phyloP scores from a whole-genome alignment of 2,797 vertebrate genomes.

The Melanogrammus aeglefinus region DNA sequence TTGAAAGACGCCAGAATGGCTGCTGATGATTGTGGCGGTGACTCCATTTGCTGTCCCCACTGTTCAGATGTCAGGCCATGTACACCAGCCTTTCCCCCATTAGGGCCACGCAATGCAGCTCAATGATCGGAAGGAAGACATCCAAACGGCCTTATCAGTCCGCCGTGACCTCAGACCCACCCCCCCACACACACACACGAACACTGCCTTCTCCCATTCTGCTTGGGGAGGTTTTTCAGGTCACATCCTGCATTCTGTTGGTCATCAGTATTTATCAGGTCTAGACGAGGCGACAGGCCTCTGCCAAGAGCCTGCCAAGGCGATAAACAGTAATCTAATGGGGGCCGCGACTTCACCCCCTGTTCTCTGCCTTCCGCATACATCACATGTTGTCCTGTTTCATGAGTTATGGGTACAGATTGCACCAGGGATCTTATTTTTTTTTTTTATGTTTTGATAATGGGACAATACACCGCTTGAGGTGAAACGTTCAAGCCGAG shows the following conservation, averaged over 20 bases:
- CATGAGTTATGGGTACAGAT: not conserved
- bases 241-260: conserved; percentile 74
- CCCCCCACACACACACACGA: conserved; percentile 48
- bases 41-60: conserved; percentile 22
- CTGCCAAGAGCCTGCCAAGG: conserved; percentile 14
- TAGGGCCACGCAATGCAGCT: not conserved
- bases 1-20: not conserved
- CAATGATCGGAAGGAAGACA: conserved; percentile 40
- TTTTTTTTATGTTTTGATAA: not conserved
- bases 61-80: conserved; percentile 11
- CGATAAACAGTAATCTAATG: conserved; percentile 68
- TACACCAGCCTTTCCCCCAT: conserved; percentile 28
- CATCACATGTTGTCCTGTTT: not conserved
- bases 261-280: conserved; percentile 67
- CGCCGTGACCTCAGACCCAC: not conserved
- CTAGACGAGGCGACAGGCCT: conserved; percentile 57
- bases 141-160: conserved; percentile 19
- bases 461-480: not conserved
- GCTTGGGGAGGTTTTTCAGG: conserved; percentile 58
- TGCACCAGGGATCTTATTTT: not conserved
- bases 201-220: conserved; percentile 56
- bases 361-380: not conserved
- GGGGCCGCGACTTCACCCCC: conserved; percentile 53
- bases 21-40: conserved; percentile 3
- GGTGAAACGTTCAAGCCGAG: not conserved